phyloP scores from a whole-genome alignment of 2,797 vertebrate species.

The Amazonetta brasiliensis region DNA sequence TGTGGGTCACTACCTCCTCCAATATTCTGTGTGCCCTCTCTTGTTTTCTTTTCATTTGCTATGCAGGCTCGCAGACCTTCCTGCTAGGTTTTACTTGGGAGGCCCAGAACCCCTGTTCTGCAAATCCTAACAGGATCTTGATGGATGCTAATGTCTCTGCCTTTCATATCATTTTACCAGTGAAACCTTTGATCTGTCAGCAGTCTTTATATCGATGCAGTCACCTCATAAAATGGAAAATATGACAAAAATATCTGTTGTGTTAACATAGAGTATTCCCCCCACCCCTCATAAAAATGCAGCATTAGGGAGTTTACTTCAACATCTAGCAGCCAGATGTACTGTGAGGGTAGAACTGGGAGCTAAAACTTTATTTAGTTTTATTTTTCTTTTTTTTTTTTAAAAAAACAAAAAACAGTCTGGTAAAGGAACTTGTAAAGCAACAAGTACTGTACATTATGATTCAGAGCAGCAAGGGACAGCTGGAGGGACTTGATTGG shows the following conservation, averaged over 20 bases:
- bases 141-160: constrained; percentile 90
- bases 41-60: constrained; percentile 79
- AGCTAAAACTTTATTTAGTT: constrained; percentile 60
- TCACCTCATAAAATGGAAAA: constrained; percentile 55
- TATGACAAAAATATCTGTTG: constrained; percentile 66
- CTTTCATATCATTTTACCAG: constrained; percentile 91
- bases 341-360: constrained; percentile 76
- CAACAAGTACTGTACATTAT: constrained; percentile 81
- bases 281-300: constrained; percentile 10
- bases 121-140: constrained; percentile 91
- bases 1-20: constrained; percentile 84
- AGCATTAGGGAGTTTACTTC: constrained; percentile 55
- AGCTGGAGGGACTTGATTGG: constrained; percentile 87
- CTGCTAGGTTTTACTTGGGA: constrained; percentile 89
- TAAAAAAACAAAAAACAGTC: constrained; percentile 40
- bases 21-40: constrained; percentile 78
- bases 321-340: constrained; percentile 69
- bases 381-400: not conserved
- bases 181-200: constrained; percentile 90
- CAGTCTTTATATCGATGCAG: constrained; percentile 77
- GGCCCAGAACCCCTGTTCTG: constrained; percentile 88
- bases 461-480: constrained; percentile 83
- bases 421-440: constrained; percentile 81
- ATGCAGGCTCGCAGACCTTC: constrained; percentile 79
- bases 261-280: not conserved